phyloP scores from a whole-genome alignment of 2,888 invertebrate genomes.

The Acheta domesticus region DNA sequence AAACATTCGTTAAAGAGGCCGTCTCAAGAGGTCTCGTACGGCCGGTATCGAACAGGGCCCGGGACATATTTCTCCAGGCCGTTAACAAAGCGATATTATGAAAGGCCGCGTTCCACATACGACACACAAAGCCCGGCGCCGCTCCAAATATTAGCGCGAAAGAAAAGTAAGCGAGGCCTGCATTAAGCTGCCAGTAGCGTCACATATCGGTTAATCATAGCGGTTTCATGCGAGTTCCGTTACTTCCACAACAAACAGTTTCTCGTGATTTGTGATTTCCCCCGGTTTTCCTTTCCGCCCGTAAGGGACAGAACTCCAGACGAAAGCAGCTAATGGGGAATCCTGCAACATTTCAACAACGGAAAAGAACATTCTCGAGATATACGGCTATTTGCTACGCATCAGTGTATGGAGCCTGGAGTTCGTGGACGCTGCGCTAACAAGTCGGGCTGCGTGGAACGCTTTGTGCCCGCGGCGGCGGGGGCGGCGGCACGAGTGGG shows the following conservation, averaged over 20 bases:
- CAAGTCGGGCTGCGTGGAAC: too few relatives aligned
- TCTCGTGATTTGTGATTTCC: slow-evolving; percentile 2
- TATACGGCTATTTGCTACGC: slow-evolving; percentile 1
- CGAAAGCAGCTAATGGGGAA: slow-evolving; percentile 5
- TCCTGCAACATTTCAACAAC: neutral
- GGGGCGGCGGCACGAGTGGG: too few relatives aligned
- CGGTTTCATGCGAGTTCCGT: slow-evolving; percentile 1
- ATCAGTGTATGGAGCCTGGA: neutral
- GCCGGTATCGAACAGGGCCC: neutral
- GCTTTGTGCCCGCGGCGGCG: too few relatives aligned
- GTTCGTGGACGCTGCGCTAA: too few relatives aligned
- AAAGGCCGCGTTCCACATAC: slow-evolving; percentile 18
- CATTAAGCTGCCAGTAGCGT: neutral
- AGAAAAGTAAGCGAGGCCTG: neutral
- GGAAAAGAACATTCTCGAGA: neutral
- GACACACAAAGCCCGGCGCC: neutral
- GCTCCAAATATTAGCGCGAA: neutral
- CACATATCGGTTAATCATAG: slow-evolving; percentile 18
- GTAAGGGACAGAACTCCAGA: neutral
- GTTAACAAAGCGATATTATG: slow-evolving; percentile 7
- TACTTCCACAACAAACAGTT: slow-evolving; percentile 3
- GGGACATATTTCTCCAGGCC: neutral
- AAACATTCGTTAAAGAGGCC: too few relatives aligned
- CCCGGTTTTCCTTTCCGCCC: neutral
- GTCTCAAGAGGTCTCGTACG: too few relatives aligned